These are phyloP conservation scores for Scaptomyza pallida DNA, from an alignment of 1,140 invertebrate genomes.

Conservation along the genomic window DNA sequence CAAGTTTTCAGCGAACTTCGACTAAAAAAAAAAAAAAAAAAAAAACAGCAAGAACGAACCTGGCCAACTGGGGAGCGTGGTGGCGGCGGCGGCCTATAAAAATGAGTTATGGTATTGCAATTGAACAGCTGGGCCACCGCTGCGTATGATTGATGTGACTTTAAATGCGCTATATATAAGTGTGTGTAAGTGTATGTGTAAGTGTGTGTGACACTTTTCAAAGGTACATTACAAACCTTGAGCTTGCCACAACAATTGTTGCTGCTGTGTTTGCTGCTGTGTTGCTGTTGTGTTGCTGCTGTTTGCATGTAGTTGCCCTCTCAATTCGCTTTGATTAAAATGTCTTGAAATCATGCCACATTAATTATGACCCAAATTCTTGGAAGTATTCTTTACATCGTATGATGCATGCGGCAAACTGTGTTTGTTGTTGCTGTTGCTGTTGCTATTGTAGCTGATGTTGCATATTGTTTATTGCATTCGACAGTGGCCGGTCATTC, in stretches of 20 bases:
- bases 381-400: slow-evolving; percentile 79
- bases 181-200: slow-evolving; percentile 20
- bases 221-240: slow-evolving; percentile 40
- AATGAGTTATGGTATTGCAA: slow-evolving; percentile 81
- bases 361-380: slow-evolving; percentile 84
- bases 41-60: neutral
- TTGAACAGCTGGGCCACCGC: slow-evolving; percentile 82
- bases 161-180: slow-evolving; percentile 47
- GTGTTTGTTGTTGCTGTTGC: slow-evolving; percentile 32
- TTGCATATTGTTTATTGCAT: slow-evolving; percentile 53
- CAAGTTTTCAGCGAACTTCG: slow-evolving; percentile 79
- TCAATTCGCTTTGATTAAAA: slow-evolving; percentile 76
- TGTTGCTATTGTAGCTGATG: slow-evolving; percentile 44
- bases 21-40: no score
- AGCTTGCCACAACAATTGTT: slow-evolving; percentile 24
- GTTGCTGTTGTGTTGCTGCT: slow-evolving; percentile 1
- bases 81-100: slow-evolving; percentile 78
- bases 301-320: slow-evolving; percentile 26
- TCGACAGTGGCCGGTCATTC: slow-evolving; percentile 56
- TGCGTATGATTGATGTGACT: slow-evolving; percentile 82
- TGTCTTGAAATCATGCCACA: slow-evolving; percentile 83
- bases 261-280: slow-evolving; percentile 9
- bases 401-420: slow-evolving; percentile 75
- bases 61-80: slow-evolving; percentile 39
- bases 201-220: slow-evolving; percentile 46